Evolutionary conservation across 2,113 vertebrate species (phyloP).

Genomic region (Leptocoma aspasia): DNA sequence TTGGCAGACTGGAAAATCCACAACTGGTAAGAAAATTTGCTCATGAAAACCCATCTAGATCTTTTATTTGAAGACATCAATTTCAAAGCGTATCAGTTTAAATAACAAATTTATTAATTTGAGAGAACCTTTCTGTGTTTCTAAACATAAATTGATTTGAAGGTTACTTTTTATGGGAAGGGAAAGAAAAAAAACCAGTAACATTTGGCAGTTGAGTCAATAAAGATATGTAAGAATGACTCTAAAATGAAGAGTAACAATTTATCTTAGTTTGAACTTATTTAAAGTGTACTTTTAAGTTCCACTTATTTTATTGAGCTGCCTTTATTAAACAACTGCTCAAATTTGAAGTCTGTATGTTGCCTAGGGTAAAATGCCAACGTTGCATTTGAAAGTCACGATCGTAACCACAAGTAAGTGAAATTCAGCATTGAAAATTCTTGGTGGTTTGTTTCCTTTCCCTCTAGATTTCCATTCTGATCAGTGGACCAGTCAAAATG

Average conservation of each 20-base stretch:
- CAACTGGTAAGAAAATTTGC: background rate
- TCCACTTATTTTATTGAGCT: background rate
- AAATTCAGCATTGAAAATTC: background rate
- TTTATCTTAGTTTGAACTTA: background rate
- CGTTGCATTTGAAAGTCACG: background rate
- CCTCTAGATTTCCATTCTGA: slow-evolving; percentile 37
- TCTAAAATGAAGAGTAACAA: background rate
- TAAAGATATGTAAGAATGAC: background rate
- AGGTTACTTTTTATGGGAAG: background rate
- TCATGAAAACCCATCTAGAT: background rate
- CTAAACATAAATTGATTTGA: background rate
- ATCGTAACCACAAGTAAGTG: rapidly evolving
- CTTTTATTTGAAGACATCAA: background rate
- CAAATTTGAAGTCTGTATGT: background rate
- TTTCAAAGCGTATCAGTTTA: background rate
- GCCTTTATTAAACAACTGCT: background rate
- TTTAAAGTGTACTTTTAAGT: background rate
- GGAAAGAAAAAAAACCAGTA: background rate
- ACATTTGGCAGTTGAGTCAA: background rate
- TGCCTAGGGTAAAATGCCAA: background rate
- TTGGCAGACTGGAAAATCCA: background rate
- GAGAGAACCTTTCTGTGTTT: background rate
- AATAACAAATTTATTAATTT: background rate
- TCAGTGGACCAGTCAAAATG: slow-evolving; percentile 31
- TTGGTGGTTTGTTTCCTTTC: background rate